Percentiles rank a stretch among this genome's conserved stretches.
Conservation (phyloP, 2,113 vertebrate species). For the Scortum barcoo region DNA sequence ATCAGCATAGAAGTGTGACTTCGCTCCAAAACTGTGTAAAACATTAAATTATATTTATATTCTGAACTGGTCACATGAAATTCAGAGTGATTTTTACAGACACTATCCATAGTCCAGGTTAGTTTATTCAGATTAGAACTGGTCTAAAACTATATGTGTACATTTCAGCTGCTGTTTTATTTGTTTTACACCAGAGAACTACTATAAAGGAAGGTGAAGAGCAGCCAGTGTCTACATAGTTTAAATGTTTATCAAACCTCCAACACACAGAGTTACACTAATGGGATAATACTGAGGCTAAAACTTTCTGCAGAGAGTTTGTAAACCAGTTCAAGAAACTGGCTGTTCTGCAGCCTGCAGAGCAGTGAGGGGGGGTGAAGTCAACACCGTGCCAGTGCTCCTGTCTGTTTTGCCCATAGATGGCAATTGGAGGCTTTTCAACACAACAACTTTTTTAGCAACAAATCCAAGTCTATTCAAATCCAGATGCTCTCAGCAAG, state of each 20-base stretch:
- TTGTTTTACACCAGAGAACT: not conserved
- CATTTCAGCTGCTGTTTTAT: not conserved
- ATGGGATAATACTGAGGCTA: not conserved
- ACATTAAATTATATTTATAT: no score
- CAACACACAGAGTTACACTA: constrained; percentile 16
- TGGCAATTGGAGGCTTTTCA: constrained; percentile 54
- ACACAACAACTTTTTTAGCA: constrained; percentile 47
- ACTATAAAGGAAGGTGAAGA: not conserved
- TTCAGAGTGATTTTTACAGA: not conserved
- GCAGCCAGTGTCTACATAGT: not conserved
- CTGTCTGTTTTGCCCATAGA: constrained; percentile 60
- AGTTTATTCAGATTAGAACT: not conserved
- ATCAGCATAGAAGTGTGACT: no score
- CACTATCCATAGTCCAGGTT: not conserved
- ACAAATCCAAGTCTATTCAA: constrained; percentile 36
- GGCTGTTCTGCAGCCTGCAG: constrained; percentile 23
- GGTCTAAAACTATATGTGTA: not conserved
- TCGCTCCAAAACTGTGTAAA: no score
- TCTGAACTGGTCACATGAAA: not conserved
- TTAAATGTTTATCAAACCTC: constrained; percentile 10
- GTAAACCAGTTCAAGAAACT: constrained; percentile 7
- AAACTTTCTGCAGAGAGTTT: constrained; percentile 5
- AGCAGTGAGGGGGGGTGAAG: not conserved
- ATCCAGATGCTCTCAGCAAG: constrained; percentile 39
- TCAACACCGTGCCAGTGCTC: constrained; percentile 27